Evolutionary conservation across 2,888 invertebrate genomes (phyloP), one percentile per base, ranked within the genome.

Genomic region (Crocallis elinguaria): DNA sequence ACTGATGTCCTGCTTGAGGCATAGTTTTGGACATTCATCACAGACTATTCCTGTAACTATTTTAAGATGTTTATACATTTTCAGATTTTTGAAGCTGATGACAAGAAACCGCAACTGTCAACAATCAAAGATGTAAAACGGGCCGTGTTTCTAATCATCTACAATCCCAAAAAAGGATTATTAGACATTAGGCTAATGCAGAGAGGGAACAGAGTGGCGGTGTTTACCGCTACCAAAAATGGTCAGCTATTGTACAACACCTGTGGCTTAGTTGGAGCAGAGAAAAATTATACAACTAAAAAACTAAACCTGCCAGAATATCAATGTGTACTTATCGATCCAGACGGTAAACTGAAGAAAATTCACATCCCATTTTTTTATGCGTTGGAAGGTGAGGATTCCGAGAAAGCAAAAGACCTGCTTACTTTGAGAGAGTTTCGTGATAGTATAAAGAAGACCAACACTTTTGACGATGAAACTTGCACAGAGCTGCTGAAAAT

Each of bases 141-240:
- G 49, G 95, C 95, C 0, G 88, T 97, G 39, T 99, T 99, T 82
- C 91, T 99, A 46, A 95, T 97, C 1, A 97, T 99, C 60, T 99
- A 98, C 84, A 97, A 98, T 4, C 97, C 98, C 0, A 96, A 96
- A 65, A 94, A 98, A 78, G 98, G 98, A 9, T 93, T 98, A 4
- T 93, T 99, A 45, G 99, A 99, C 84, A 96, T 99, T 51, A 98
- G 99, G 95, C 93, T 97, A 2, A 93, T 97, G 73, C 97, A 98
- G 77, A 95, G 96, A 76, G 98, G 99, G 0, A 95, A 95, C 8
- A 95, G 97, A 83, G 95, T 99, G 5, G 96, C 97, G 9, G 97
- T 97, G 0, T 99, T 98, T 79, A 96, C 96, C 36, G 97, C 98
- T 0, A 95, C 96, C 36, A 98, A 97, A 82, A 93, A 94, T 76